phyloP scores from a whole-genome alignment of 1,140 invertebrate genomes.

The Ctenoplectra terminalis region DNA sequence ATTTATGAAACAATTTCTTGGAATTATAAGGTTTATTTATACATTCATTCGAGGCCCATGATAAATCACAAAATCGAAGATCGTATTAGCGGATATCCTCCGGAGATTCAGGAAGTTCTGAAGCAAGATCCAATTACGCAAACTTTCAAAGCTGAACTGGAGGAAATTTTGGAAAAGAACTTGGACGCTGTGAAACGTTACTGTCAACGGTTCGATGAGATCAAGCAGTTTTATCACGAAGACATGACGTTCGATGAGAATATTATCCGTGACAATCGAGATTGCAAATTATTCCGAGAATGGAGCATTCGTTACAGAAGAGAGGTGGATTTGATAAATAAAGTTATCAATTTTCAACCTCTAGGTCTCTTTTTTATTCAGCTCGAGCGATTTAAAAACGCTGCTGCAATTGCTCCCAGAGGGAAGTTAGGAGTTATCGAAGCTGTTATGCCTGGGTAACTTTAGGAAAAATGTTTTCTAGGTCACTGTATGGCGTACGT shows the following conservation, averaged over 20 bases:
- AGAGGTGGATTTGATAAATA: conserved; percentile 85
- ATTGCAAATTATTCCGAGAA: conserved; percentile 83
- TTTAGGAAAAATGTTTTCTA: conserved; percentile 12
- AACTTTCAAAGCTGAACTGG: conserved; percentile 82
- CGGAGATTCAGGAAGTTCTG: conserved; percentile 86
- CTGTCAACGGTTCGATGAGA: conserved; percentile 86
- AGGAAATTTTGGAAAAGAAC: conserved; percentile 84
- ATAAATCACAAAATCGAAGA: conserved; percentile 89
- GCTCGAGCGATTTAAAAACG: conserved; percentile 87
- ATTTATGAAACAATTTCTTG: neutral
- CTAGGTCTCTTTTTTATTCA: conserved; percentile 88
- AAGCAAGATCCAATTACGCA: conserved; percentile 86
- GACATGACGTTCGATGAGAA: conserved; percentile 86
- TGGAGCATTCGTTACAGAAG: conserved; percentile 85
- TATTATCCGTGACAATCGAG: conserved; percentile 82
- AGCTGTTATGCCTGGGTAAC: conserved; percentile 83
- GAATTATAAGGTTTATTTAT: neutral
- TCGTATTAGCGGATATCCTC: conserved; percentile 86
- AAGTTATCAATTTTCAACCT: conserved; percentile 85
- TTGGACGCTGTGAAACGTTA: conserved; percentile 86
- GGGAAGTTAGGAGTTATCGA: conserved; percentile 86
- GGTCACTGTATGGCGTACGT: accelerated
- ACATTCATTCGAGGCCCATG: conserved; percentile 85
- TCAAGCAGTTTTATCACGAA: conserved; percentile 88
- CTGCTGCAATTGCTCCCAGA: conserved; percentile 87